phyloP scores from a whole-genome alignment of 2,797 vertebrate genomes.

The Microchirus variegatus region DNA sequence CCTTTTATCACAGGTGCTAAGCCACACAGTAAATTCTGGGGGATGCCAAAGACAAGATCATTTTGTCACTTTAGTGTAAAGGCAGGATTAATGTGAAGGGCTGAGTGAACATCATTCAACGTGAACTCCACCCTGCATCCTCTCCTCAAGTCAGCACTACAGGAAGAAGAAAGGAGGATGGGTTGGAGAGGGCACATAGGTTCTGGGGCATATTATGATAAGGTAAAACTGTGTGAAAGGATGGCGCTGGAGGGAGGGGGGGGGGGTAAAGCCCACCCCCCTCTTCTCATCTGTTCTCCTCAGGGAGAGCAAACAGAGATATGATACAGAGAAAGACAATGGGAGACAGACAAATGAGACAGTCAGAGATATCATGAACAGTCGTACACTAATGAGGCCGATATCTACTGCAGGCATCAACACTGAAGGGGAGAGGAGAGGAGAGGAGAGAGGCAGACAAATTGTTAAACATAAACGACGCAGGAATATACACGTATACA shows the following conservation, averaged over 20 bases:
- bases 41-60: slow-evolving; percentile 26
- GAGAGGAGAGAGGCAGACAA: neutral
- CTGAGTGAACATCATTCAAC: slow-evolving; percentile 59
- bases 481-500: slow-evolving; percentile 43
- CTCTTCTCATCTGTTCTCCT: slow-evolving; percentile 51
- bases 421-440: slow-evolving; percentile 14
- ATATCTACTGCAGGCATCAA: slow-evolving; percentile 72
- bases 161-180: slow-evolving; percentile 21
- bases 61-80: slow-evolving; percentile 36
- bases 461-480: slow-evolving; percentile 12
- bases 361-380: slow-evolving; percentile 77
- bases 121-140: slow-evolving; percentile 25
- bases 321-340: slow-evolving; percentile 72
- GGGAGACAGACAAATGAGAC: slow-evolving; percentile 70
- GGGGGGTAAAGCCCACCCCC: slow-evolving; percentile 28
- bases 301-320: slow-evolving; percentile 61
- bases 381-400: slow-evolving; percentile 74
- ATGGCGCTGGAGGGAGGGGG: slow-evolving; percentile 3
- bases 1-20: neutral
- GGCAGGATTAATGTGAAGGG: slow-evolving; percentile 47
- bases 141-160: slow-evolving; percentile 16
- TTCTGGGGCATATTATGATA: slow-evolving; percentile 35
- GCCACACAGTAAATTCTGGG: slow-evolving; percentile 12
- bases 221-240: slow-evolving; percentile 38
- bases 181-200: slow-evolving; percentile 14